These are phyloP conservation scores for Heliopora coerulea DNA, from an alignment of 92 coral and sea anemone species.

Conservation along the genomic window DNA sequence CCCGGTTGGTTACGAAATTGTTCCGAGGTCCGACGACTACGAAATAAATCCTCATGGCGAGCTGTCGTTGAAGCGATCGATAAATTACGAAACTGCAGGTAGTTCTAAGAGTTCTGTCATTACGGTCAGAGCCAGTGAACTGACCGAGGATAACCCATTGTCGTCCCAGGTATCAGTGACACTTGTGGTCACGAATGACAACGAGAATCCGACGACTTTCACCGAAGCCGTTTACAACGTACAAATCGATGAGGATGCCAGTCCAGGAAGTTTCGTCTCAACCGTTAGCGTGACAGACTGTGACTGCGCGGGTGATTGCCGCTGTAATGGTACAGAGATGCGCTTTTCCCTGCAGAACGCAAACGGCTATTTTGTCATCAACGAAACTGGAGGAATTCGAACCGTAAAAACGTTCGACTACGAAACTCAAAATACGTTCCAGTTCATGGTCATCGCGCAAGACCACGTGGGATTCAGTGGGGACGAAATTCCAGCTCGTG, in stretches of 20 bases:
- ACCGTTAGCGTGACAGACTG: constrained; percentile 85
- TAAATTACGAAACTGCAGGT: constrained; percentile 63
- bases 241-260: constrained; percentile 56
- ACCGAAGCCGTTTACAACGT: constrained; percentile 55
- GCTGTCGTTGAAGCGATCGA: constrained; percentile 57
- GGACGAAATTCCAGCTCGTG: constrained; percentile 15
- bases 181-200: constrained; percentile 55
- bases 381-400: constrained; percentile 63
- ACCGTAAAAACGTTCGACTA: constrained; percentile 60
- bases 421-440: constrained; percentile 47
- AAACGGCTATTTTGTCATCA: constrained; percentile 25
- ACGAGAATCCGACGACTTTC: constrained; percentile 72
- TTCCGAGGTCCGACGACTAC: constrained; percentile 57
- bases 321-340: constrained; percentile 62
- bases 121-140: constrained; percentile 59
- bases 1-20: constrained; percentile 61
- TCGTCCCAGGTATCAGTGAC: constrained; percentile 51
- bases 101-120: constrained; percentile 46
- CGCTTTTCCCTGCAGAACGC: constrained; percentile 53
- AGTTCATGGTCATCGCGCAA: constrained; percentile 54
- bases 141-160: constrained; percentile 57
- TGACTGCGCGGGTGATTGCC: constrained; percentile 70
- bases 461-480: not conserved
- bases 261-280: constrained; percentile 61
- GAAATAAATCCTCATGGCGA: constrained; percentile 57